Evolutionary conservation across 2,113 vertebrate species (phyloP), one percentile per base, ranked within the genome.

Genomic region (Mandrillus leucophaeus): DNA sequence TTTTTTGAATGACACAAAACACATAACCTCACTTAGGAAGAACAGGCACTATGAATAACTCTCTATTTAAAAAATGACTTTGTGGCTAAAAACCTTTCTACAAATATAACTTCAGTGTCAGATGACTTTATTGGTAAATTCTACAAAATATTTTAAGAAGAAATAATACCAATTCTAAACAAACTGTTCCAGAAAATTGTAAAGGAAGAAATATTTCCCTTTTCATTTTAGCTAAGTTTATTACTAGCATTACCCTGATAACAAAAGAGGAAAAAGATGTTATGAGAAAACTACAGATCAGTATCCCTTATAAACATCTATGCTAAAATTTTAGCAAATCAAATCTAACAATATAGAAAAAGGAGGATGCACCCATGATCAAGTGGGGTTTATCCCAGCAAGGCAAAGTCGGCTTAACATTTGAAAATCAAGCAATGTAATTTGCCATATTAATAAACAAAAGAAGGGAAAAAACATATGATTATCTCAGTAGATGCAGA

Each of bases 121-220:
- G 45, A 79, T 79, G 70, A 7, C 30, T 94, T 96, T 57, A 75
- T 8, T 95, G 40, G 9, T 83, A 55, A 86, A 90, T n/a, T 90
- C n/a, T 75, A 75, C 22, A 57, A 94, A 95, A 87, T 40, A 70
- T 61, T 95, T 93, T 92, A 94, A 94, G 38, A 94, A 94, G 38
- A 81, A 88, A 30, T 87, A 96, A 90, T 90, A 55, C 10, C 17
- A 95, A 59, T 73, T 92, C 9, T 90, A 88, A 48, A 95, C 5
- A 93, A 92, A 92, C 16, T n/a, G 55, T 96, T 83, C 22, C 85
- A 59, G 40, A 97, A 96, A 79, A 55, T 78, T 95, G 91, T 88
- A 89, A 66, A 95, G 35, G 89, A 86, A 64, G 50, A 22, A 27
- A 22, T 79, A 90, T 14, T 93, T 76, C 17, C 23, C 35, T 59